Conservation (phyloP, 2,888 invertebrate genomes). For the Pecten maximus region DNA sequence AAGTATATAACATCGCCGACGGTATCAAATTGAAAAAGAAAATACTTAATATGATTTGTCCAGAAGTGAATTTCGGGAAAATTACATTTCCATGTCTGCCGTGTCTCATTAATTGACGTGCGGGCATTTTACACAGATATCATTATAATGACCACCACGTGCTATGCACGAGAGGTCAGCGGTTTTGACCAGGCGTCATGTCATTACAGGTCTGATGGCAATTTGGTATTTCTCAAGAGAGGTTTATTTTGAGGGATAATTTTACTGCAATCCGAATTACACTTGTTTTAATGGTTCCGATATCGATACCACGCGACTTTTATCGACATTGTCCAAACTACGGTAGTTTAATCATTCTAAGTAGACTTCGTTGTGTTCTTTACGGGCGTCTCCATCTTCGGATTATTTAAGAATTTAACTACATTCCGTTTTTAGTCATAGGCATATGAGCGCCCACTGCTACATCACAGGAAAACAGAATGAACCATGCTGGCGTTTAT, state of each 20-base stretch:
- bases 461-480: too few species aligned
- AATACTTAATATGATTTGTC: slow-evolving; percentile 4
- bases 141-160: slow-evolving; percentile 21
- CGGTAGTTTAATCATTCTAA: too few species aligned
- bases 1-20: neutral
- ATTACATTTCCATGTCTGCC: slow-evolving; percentile 4
- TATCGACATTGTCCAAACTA: neutral
- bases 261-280: neutral
- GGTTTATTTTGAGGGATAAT: neutral
- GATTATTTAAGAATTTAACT: too few species aligned
- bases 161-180: neutral
- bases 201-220: neutral
- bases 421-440: too few species aligned
- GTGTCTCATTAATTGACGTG: neutral
- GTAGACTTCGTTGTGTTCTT: too few species aligned
- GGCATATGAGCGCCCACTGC: too few species aligned
- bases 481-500: too few species aligned
- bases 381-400: too few species aligned
- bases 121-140: neutral
- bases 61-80: neutral
- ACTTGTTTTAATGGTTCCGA: neutral
- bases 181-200: neutral
- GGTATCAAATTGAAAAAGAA: neutral
- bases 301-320: neutral
- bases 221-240: slow-evolving; percentile 29